Conservation (phyloP, 2,113 vertebrate species). For the Conger conger region DNA sequence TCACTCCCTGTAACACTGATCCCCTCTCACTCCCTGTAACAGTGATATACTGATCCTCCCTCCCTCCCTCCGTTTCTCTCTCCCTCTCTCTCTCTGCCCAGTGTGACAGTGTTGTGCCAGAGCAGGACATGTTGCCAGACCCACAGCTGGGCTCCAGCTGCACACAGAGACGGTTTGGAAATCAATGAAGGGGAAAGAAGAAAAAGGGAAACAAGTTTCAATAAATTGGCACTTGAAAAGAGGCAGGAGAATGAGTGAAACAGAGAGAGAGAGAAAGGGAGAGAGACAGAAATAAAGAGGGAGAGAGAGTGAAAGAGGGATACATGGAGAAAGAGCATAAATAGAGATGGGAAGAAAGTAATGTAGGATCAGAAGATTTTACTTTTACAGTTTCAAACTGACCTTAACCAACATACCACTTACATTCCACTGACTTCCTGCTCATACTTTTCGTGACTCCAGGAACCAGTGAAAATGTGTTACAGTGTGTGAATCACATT, state of each 20-base stretch:
- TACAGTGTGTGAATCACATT: neutral
- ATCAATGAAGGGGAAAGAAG: slow-evolving; percentile 81
- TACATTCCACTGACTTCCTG: too few relatives aligned
- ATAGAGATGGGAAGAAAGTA: slow-evolving; percentile 34
- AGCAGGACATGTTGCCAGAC: slow-evolving; percentile 65
- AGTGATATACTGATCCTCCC: too few relatives aligned
- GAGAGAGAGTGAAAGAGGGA: slow-evolving; percentile 34
- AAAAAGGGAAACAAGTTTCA: slow-evolving; percentile 72
- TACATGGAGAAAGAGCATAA: slow-evolving; percentile 28
- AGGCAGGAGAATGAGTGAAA: slow-evolving; percentile 45
- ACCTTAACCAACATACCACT: neutral
- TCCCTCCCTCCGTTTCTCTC: slow-evolving; percentile 34
- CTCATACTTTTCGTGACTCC: neutral
- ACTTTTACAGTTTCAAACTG: neutral
- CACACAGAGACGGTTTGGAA: slow-evolving; percentile 79
- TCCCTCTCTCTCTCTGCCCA: slow-evolving; percentile 54
- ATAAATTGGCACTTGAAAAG: slow-evolving; percentile 80
- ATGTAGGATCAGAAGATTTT: slow-evolving; percentile 20
- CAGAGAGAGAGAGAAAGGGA: slow-evolving; percentile 30
- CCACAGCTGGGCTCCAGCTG: slow-evolving; percentile 80
- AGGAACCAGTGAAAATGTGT: neutral
- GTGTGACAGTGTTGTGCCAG: slow-evolving; percentile 70
- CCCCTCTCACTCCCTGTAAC: neutral
- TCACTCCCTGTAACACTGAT: slow-evolving; percentile 9
- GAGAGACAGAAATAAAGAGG: slow-evolving; percentile 36